Conservation (phyloP, 2,888 invertebrate species). For the Campoplex nolae region DNA sequence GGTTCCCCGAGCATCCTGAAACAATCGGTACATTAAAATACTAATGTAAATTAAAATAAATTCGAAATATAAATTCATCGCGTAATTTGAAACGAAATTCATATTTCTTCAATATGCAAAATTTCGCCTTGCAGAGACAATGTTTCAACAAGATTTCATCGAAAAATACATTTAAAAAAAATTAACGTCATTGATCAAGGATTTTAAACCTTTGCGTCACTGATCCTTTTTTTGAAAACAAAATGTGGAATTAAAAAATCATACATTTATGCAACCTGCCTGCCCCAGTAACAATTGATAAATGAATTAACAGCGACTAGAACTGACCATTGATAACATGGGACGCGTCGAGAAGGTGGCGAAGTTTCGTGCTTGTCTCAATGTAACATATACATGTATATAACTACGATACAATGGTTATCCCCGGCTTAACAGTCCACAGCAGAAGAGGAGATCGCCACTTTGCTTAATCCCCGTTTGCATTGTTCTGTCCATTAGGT, state of each 20-base stretch:
- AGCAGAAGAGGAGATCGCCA: constrained; percentile 55
- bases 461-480: constrained; percentile 63
- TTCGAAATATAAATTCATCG: neutral
- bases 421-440: constrained; percentile 25
- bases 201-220: neutral
- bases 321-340: constrained; percentile 15
- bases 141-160: neutral
- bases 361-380: constrained; percentile 48
- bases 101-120: neutral
- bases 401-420: constrained; percentile 17
- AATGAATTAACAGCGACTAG: constrained; percentile 22
- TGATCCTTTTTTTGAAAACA: neutral
- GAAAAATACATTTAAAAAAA: neutral
- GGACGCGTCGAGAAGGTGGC: constrained; percentile 16
- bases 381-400: constrained; percentile 1
- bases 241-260: neutral
- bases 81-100: neutral
- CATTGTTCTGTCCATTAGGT: constrained; percentile 58
- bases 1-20: constrained; percentile 94
- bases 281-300: constrained; percentile 53
- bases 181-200: no score
- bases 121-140: neutral
- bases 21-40: constrained; percentile 63
- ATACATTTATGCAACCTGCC: constrained; percentile 36
- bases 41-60: no score